Evolutionary conservation across 2,797 vertebrate genomes (phyloP), one percentile per base, ranked within the genome.

Genomic region (Dipus sagitta): DNA sequence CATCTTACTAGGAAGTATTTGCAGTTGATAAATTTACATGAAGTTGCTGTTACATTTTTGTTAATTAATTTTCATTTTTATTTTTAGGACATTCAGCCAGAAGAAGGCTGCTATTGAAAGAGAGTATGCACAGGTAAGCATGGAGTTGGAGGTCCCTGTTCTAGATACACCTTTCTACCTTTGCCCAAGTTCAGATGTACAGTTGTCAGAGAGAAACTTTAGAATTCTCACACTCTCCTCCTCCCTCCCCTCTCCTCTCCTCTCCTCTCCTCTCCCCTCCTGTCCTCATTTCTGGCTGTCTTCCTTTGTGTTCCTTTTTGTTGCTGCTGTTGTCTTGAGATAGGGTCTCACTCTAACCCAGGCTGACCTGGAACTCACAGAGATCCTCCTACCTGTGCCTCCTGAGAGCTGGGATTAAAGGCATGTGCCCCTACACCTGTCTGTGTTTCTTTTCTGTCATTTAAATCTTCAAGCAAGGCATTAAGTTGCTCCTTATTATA

Each of bases 31-130:
- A 82, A 76, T 91, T 88, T 84, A 78, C 58, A 76, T 52, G 38
- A 88, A 58, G 67, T 93, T 95, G 84, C 70, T 89, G 64, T 47
- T 70, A 38, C 70, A 47, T 90, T 96, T 91, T 32, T 14, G n/a
- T 3, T 90, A 67, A 88, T 94, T 88, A 62, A 60, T 90, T 42
- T 81, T 26, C 71, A 5, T 97, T 95, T 95, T 97, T 91, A 98
- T 95, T 94, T 98, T 21, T 97, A 99, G 99, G 98, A 99, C 98
- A 4, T 99, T 99, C 98, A 99, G 99, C 98, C 99, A 99, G 98
- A 99, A 99, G 97, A 99, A 99, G 97, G 99, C 99, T 92, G 99
- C 99, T 89, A 98, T 99, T 97, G 99, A 99, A 97, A 99, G 98
- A 94, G 99, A 99, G 94, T 99, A 99, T 96, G 99, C 99, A 86